Evolutionary conservation across 2,888 invertebrate genomes (phyloP).

Genomic region (Neoscelio sp.): DNA sequence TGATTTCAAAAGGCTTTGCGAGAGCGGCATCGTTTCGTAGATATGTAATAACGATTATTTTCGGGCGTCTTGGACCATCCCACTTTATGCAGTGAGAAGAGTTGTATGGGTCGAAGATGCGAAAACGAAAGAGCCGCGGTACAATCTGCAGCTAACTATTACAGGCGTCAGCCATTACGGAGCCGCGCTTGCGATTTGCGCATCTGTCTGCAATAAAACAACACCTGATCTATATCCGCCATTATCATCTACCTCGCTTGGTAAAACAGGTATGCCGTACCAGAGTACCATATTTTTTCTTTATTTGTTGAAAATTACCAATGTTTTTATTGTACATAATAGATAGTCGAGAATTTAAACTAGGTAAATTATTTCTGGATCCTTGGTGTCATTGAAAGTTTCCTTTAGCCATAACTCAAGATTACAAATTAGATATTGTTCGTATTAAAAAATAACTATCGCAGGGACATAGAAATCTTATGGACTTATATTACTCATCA

Average conservation of each 20-base stretch:
- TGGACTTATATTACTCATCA: neutral
- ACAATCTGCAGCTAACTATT: slow-evolving; percentile 47
- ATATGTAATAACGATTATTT: slow-evolving; percentile 67
- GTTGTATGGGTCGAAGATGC: slow-evolving; percentile 1
- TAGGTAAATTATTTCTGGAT: too few species aligned
- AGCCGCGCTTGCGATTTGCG: slow-evolving; percentile 42
- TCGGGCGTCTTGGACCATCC: slow-evolving; percentile 57
- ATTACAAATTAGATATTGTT: too few species aligned
- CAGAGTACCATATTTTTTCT: slow-evolving; percentile 1
- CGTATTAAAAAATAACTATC: too few species aligned
- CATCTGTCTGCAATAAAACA: slow-evolving; percentile 61
- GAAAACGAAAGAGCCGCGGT: slow-evolving; percentile 35
- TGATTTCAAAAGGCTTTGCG: slow-evolving; percentile 29
- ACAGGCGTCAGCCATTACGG: slow-evolving; percentile 53
- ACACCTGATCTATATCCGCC: slow-evolving; percentile 55
- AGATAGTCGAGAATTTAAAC: too few species aligned
- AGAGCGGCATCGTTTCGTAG: slow-evolving; percentile 48
- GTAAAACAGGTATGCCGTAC: slow-evolving; percentile 30
- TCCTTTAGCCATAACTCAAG: too few species aligned
- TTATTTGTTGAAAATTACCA: too few species aligned
- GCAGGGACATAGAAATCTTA: too few species aligned
- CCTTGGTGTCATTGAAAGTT: too few species aligned
- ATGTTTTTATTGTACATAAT: too few species aligned
- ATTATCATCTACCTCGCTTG: slow-evolving; percentile 38
- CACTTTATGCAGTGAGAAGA: slow-evolving; percentile 38